These are phyloP conservation scores for Pristionchus exspectatus DNA, from an alignment of 2,888 invertebrate genomes.

Conservation along the genomic window DNA sequence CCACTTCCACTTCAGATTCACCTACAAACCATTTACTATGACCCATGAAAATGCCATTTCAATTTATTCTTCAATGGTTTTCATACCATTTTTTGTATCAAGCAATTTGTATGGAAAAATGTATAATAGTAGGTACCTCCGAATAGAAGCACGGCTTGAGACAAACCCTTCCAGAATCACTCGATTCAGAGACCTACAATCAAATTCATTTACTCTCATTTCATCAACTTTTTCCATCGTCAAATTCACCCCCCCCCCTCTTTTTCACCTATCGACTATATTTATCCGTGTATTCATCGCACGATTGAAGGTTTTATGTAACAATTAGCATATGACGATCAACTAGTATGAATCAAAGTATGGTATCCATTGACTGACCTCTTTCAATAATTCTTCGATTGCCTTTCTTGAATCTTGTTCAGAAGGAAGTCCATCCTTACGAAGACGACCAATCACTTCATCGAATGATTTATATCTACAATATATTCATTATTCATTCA, in stretches of 20 bases:
- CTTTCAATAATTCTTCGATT: conserved; percentile 59
- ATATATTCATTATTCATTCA: background rate
- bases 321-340: too few relatives aligned
- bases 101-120: background rate
- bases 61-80: background rate
- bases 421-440: conserved; percentile 62
- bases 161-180: conserved; percentile 37
- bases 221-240: background rate
- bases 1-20: conserved; percentile 67
- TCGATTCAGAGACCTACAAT: conserved; percentile 45
- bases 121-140: conserved; percentile 56
- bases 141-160: conserved; percentile 57
- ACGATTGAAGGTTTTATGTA: too few relatives aligned
- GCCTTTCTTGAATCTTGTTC: conserved; percentile 58
- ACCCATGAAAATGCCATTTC: background rate
- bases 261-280: background rate
- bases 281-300: too few relatives aligned
- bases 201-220: background rate
- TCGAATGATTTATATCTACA: conserved; percentile 55
- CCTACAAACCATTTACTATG: conserved; percentile 4
- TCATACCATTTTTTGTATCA: background rate
- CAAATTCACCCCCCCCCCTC: background rate
- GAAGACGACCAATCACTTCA: conserved; percentile 58
- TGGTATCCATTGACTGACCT: conserved; percentile 54
- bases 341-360: too few relatives aligned